Conservation (phyloP, 2,113 vertebrate genomes). For the zebrafish (Danio rerio) region DNA sequence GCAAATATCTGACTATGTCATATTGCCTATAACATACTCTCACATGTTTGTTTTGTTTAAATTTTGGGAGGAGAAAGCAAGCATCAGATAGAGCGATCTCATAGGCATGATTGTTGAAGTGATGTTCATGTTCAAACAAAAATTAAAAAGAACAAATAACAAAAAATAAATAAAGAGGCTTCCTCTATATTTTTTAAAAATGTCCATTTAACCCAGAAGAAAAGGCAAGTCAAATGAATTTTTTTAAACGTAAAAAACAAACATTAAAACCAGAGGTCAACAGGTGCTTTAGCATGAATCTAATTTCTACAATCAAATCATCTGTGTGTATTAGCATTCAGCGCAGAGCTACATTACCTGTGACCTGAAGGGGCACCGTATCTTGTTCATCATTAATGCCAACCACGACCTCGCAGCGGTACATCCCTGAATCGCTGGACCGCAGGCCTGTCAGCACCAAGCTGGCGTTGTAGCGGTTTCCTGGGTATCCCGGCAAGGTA, state of each 20-base stretch:
- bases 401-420: slow-evolving; percentile 92
- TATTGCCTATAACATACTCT: too few species aligned
- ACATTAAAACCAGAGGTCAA: neutral
- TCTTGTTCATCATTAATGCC: slow-evolving; percentile 95
- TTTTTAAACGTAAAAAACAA: neutral
- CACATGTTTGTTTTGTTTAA: too few species aligned
- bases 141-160: too few species aligned
- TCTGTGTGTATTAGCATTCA: slow-evolving; percentile 8
- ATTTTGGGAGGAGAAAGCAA: too few species aligned
- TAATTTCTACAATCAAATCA: neutral
- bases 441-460: slow-evolving; percentile 82
- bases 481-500: slow-evolving; percentile 82
- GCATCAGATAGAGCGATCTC: too few species aligned
- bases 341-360: slow-evolving; percentile 76
- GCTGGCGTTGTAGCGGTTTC: slow-evolving; percentile 85
- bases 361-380: slow-evolving; percentile 90
- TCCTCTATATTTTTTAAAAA: too few species aligned
- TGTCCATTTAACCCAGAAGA: neutral
- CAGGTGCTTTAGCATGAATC: too few species aligned
- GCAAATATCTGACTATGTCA: too few species aligned
- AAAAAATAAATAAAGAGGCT: too few species aligned
- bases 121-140: too few species aligned
- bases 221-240: neutral
- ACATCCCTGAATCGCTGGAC: slow-evolving; percentile 90
- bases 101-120: too few species aligned